phyloP scores from a whole-genome alignment of 2,888 invertebrate species.

The Gryllus longicercus region DNA sequence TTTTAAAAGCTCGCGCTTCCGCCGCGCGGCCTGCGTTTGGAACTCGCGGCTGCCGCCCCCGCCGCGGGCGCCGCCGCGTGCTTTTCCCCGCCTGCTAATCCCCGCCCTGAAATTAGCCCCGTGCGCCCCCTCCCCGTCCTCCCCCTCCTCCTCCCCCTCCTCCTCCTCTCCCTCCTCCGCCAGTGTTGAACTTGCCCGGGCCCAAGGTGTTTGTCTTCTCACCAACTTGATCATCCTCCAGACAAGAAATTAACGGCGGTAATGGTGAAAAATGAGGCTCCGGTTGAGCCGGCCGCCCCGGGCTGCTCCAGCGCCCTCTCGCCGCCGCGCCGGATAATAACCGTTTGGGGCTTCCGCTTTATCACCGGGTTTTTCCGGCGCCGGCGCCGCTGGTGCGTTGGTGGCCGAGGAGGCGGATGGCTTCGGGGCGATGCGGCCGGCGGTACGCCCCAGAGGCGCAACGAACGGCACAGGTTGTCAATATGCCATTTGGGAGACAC shows the following conservation, averaged over 20 bases:
- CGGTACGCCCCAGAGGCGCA: too few relatives aligned
- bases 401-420: background rate
- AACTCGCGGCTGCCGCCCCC: too few relatives aligned
- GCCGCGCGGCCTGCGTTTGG: too few relatives aligned
- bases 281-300: background rate
- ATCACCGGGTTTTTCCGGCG: background rate
- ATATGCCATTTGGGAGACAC: too few relatives aligned
- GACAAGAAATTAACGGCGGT: constrained; percentile 17
- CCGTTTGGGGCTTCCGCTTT: background rate
- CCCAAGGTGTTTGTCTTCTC: constrained; percentile 17
- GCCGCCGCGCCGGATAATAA: constrained; percentile 1
- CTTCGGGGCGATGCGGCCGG: background rate
- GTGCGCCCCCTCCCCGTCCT: background rate
- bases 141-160: background rate
- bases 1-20: too few relatives aligned
- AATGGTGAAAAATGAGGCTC: constrained; percentile 17
- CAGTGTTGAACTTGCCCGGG: background rate
- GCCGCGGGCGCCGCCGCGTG: background rate
- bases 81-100: constrained; percentile 1
- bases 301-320: background rate
- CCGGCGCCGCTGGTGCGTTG: background rate
- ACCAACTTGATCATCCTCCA: constrained; percentile 17
- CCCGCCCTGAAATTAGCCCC: background rate
- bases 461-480: too few relatives aligned
- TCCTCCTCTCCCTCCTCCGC: background rate